phyloP scores from a whole-genome alignment of 2,888 invertebrate genomes.

The Eupithecia subumbrata region DNA sequence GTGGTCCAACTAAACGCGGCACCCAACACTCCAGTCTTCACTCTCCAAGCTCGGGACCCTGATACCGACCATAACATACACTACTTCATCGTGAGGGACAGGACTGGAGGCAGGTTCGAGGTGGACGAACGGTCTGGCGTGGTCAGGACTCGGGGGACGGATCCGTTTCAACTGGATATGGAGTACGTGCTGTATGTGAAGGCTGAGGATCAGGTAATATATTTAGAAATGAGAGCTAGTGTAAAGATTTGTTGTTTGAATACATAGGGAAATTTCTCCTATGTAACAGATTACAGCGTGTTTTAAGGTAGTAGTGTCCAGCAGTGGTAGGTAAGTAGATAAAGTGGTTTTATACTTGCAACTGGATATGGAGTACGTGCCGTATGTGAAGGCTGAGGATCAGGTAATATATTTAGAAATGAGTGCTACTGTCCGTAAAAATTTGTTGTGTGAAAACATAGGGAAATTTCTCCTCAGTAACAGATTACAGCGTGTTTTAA shows the following conservation, averaged over 20 bases:
- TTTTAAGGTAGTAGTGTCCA: too few species aligned
- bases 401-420: constrained; percentile 75
- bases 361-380: constrained; percentile 97
- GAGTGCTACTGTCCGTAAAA: background rate
- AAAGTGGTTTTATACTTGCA: constrained; percentile 68
- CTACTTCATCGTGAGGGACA: constrained; percentile 96
- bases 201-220: constrained; percentile 92
- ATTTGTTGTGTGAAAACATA: background rate
- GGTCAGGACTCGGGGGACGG: constrained; percentile 94
- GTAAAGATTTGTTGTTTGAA: background rate
- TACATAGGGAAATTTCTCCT: background rate
- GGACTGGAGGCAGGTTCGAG: constrained; percentile 92
- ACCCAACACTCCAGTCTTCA: constrained; percentile 97
- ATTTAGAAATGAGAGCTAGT: background rate
- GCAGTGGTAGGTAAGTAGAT: too few species aligned
- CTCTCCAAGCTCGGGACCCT: constrained; percentile 98
- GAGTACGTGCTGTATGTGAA: constrained; percentile 98
- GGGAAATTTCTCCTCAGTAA: background rate
- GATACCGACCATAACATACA: constrained; percentile 98
- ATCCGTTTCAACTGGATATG: constrained; percentile 97
- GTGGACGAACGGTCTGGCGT: constrained; percentile 96
- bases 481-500: too few species aligned
- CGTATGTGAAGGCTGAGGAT: constrained; percentile 98
- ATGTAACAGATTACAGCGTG: background rate
- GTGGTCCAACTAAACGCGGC: constrained; percentile 98